A percentile compares a stretch with the other conserved stretches of the same genome.
Evolutionary conservation across 2,797 vertebrate genomes (phyloP).

Genomic region (Scolopax bukidnonensis): DNA sequence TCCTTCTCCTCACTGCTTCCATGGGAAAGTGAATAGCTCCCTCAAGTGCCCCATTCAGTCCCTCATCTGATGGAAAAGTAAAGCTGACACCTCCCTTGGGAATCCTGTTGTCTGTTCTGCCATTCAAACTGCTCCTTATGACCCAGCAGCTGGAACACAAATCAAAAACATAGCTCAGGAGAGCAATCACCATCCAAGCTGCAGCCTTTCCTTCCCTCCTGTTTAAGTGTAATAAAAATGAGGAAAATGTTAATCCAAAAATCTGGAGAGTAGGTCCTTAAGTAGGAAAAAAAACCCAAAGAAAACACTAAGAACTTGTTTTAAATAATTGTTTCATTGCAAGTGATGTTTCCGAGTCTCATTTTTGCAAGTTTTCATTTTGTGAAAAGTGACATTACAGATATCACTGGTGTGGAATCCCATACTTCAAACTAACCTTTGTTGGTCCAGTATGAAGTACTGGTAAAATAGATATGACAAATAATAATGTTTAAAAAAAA

Average conservation of each 20-base stretch:
- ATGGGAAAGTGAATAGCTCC: slow-evolving; percentile 23
- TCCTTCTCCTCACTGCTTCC: not conserved
- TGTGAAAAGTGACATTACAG: not conserved
- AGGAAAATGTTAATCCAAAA: not conserved
- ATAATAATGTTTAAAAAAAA: not conserved
- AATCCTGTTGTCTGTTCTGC: not conserved
- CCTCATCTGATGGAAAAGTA: not conserved
- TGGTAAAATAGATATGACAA: not conserved
- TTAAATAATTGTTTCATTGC: not conserved
- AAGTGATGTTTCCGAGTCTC: not conserved
- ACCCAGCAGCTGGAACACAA: not conserved
- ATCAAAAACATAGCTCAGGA: not conserved
- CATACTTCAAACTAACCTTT: not conserved
- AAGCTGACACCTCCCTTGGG: not conserved
- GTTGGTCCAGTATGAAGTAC: not conserved
- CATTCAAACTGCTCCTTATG: not conserved
- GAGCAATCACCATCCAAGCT: not conserved
- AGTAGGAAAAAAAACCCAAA: not conserved
- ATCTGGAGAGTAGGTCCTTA: not conserved
- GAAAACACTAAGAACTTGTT: not conserved
- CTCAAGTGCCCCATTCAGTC: slow-evolving; percentile 26
- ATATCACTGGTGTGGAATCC: not conserved
- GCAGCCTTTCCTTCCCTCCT: not conserved
- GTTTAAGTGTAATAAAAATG: not conserved
- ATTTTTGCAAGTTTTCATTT: not conserved